A percentile compares a stretch with the other conserved stretches of the same genome.
Evolutionary conservation across 2,888 invertebrate species (phyloP).

Genomic region (Agriopis leucophaearia): DNA sequence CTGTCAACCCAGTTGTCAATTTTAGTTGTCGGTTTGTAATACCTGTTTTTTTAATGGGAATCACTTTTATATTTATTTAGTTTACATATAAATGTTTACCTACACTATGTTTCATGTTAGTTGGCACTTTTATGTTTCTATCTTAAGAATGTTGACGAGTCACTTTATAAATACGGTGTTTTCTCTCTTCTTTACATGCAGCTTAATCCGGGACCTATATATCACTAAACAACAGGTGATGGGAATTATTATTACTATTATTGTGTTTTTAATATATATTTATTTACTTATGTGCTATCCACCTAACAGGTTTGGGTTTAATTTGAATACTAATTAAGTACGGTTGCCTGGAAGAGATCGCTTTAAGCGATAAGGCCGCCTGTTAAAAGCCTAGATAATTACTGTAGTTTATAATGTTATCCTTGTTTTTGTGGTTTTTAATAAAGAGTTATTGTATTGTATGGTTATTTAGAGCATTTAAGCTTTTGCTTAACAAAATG

Average conservation of each 20-base stretch:
- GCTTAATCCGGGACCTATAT: conserved; percentile 87
- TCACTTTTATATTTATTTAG: conserved; percentile 16
- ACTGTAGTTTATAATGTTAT: too few species aligned
- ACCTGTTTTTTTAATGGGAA: conserved; percentile 5
- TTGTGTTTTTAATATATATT: conserved; percentile 60
- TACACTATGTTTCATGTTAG: conserved; percentile 23
- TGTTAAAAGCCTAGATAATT: too few species aligned
- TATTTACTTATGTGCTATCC: conserved; percentile 42
- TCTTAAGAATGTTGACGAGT: conserved; percentile 49
- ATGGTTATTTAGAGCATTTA: background rate
- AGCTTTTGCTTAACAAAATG: conserved; percentile 13
- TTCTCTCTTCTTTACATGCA: conserved; percentile 86
- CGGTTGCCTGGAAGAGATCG: too few species aligned
- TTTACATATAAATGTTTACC: conserved; percentile 18
- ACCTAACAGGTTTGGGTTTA: conserved; percentile 44
- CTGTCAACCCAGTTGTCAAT: background rate
- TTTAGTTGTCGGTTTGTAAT: conserved; percentile 3
- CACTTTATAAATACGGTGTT: conserved; percentile 75
- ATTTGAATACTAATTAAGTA: conserved; percentile 36
- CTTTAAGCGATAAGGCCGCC: too few species aligned
- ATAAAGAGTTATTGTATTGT: too few species aligned
- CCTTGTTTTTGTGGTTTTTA: too few species aligned
- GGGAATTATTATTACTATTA: conserved; percentile 74
- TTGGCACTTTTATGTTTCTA: conserved; percentile 47
- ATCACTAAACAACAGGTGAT: conserved; percentile 86